Conservation (phyloP, 2,797 vertebrate genomes). For the Phalanger gymnotis region DNA sequence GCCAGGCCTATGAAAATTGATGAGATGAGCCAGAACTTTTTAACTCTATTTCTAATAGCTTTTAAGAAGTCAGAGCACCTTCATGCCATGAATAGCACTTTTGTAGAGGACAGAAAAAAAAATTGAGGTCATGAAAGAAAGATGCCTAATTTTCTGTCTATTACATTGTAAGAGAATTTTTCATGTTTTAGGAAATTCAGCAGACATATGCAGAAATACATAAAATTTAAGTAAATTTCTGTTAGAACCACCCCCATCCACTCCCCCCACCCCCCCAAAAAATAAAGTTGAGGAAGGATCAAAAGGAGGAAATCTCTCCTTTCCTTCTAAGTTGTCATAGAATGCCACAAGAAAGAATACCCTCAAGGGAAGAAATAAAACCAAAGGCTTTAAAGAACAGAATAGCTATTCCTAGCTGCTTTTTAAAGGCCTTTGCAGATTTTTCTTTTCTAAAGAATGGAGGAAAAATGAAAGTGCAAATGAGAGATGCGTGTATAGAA, state of each 20-base stretch:
- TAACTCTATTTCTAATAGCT: not conserved
- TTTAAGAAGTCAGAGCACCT: not conserved
- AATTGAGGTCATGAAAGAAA: not conserved
- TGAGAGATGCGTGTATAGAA: slow-evolving; percentile 35
- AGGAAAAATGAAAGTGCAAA: slow-evolving; percentile 60
- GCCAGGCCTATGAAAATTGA: not conserved
- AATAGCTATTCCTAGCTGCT: slow-evolving; percentile 8
- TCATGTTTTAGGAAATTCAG: not conserved
- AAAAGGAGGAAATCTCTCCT: slow-evolving; percentile 28
- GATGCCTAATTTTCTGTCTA: not conserved
- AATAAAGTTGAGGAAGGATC: not conserved
- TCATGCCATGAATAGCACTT: not conserved
- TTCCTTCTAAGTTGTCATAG: slow-evolving; percentile 36
- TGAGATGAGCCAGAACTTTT: not conserved
- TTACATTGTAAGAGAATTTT: not conserved
- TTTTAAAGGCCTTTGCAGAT: slow-evolving; percentile 27
- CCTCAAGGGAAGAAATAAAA: slow-evolving; percentile 29
- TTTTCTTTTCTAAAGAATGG: slow-evolving; percentile 8
- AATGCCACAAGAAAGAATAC: slow-evolving; percentile 35
- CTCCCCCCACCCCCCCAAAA: not conserved
- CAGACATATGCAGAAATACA: slow-evolving; percentile 26
- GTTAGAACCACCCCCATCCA: not conserved
- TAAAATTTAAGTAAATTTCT: not conserved
- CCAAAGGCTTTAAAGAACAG: slow-evolving; percentile 56
- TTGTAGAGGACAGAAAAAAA: not conserved